Conservation (phyloP, 2,888 invertebrate species). For the Dryadula phaetusa region DNA sequence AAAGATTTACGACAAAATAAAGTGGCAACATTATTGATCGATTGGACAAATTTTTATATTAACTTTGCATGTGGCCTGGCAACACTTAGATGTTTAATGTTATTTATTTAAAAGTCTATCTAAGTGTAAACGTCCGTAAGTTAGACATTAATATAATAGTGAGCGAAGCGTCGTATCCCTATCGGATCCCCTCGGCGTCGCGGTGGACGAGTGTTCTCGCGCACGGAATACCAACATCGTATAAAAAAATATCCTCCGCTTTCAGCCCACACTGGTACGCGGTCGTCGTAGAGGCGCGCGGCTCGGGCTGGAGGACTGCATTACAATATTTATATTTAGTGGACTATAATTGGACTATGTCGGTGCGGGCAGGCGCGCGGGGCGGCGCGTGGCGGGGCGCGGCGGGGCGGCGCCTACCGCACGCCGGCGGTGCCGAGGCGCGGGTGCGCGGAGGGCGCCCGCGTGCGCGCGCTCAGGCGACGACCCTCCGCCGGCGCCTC, state of each 20-base stretch:
- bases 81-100: constrained; percentile 15
- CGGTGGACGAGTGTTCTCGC: constrained; percentile 21
- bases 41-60: background rate
- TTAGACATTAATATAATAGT: constrained; percentile 21
- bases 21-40: no score
- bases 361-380: background rate
- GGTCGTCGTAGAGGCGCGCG: background rate
- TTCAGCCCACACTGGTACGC: background rate
- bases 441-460: constrained; percentile 62
- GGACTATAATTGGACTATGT: constrained; percentile 24
- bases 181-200: constrained; percentile 12
- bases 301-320: background rate
- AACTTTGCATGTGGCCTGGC: background rate
- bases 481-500: constrained; percentile 82
- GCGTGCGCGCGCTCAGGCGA: constrained; percentile 52
- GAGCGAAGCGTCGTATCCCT: constrained; percentile 28
- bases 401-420: constrained; percentile 53
- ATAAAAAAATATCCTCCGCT: constrained; percentile 57
- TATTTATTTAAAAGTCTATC: constrained; percentile 19
- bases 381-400: constrained; percentile 28
- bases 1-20: background rate
- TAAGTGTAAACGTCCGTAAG: constrained; percentile 12
- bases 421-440: constrained; percentile 66
- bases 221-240: constrained; percentile 40
- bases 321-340: constrained; percentile 26